A percentile compares a stretch with the other conserved stretches of the same genome.
Evolutionary conservation across 2,113 vertebrate genomes (phyloP).

Genomic region (Lipotes vexillifer): DNA sequence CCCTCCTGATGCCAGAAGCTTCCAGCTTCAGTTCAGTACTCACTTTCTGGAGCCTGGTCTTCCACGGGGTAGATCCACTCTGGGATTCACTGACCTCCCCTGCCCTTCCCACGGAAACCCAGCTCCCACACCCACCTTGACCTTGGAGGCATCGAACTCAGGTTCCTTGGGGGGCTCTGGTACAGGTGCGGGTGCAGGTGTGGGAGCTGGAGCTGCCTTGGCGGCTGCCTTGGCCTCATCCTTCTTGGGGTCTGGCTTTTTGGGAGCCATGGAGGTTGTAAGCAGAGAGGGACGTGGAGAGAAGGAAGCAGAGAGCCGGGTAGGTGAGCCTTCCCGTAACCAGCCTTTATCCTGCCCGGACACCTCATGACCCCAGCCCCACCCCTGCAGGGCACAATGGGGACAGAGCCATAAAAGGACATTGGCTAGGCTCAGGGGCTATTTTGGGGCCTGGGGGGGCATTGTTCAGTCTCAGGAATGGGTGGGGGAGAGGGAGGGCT

Average conservation of each 20-base stretch:
- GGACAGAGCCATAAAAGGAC: conserved; percentile 90
- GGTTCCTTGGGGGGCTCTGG: conserved; percentile 82
- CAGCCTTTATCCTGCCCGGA: conserved; percentile 84
- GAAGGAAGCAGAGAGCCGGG: background rate
- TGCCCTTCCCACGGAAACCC: background rate
- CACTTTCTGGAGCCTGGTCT: background rate
- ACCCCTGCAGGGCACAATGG: conserved; percentile 81
- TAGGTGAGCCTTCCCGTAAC: background rate
- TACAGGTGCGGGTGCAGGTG: conserved; percentile 73
- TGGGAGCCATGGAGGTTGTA: conserved; percentile 85
- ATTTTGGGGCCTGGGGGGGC: conserved; percentile 86
- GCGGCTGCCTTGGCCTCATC: conserved; percentile 89
- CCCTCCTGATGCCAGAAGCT: background rate
- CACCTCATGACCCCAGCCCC: conserved; percentile 62
- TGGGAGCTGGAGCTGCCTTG: conserved; percentile 78
- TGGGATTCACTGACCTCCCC: too few relatives aligned
- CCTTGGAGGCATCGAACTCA: conserved; percentile 87
- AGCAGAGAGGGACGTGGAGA: background rate
- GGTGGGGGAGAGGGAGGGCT: conserved; percentile 32
- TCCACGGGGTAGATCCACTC: background rate
- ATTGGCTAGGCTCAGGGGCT: conserved; percentile 80
- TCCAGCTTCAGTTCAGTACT: background rate
- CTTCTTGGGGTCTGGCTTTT: conserved; percentile 92
- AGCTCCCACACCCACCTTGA: conserved; percentile 82
- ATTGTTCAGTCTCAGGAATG: conserved; percentile 70